phyloP scores from a whole-genome alignment of 2,888 invertebrate genomes.

The Helobdella robusta region DNA sequence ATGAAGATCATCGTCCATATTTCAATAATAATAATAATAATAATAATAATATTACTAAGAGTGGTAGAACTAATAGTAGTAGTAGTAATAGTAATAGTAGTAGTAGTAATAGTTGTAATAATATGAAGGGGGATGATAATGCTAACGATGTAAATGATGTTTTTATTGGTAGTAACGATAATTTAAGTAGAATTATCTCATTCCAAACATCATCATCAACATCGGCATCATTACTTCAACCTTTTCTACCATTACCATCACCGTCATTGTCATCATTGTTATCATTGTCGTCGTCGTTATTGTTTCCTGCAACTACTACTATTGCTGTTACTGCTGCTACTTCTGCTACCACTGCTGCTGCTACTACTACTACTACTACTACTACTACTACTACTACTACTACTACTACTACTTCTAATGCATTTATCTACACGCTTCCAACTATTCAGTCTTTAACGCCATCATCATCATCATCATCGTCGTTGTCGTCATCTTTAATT shows the following conservation, averaged over 20 bases:
- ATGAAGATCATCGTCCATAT: too few relatives aligned
- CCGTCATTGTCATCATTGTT: too few relatives aligned
- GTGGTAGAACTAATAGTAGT: too few relatives aligned
- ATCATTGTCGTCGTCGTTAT: background rate
- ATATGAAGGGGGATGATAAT: too few relatives aligned
- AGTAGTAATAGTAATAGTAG: too few relatives aligned
- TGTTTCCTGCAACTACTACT: background rate
- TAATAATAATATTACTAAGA: too few relatives aligned
- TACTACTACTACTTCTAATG: constrained; percentile 6
- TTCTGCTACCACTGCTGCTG: background rate
- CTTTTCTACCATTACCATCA: background rate
- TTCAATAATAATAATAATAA: too few relatives aligned
- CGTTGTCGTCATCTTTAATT: background rate
- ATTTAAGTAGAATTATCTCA: background rate
- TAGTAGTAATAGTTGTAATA: too few relatives aligned
- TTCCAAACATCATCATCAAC: background rate
- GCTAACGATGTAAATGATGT: background rate
- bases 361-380: constrained; percentile 4
- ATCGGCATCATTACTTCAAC: background rate
- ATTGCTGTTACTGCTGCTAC: background rate
- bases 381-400: constrained; percentile 6
- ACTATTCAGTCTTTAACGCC: background rate
- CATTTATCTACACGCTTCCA: too few relatives aligned
- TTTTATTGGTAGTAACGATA: background rate
- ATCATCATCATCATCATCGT: background rate